Evolutionary conservation across 2,113 vertebrate genomes (phyloP).

Genomic region (Tyto alba): DNA sequence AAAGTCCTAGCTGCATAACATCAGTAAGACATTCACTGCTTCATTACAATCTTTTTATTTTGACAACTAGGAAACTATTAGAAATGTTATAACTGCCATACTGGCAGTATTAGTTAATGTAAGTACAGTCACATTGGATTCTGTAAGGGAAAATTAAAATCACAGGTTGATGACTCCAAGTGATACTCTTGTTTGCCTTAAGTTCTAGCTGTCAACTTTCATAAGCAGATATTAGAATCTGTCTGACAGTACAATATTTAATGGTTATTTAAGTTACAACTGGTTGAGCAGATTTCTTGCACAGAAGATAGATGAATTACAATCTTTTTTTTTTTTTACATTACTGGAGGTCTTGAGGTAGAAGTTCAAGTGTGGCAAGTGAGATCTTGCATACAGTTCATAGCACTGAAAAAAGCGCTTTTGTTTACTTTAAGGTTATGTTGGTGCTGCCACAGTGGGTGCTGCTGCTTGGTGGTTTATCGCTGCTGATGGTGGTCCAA

Average conservation of each 20-base stretch:
- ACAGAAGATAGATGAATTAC: neutral
- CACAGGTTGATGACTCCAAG: neutral
- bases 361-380: neutral
- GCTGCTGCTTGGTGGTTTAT: conserved; percentile 98
- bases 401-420: neutral
- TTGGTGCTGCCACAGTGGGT: conserved; percentile 95
- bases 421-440: conserved; percentile 81
- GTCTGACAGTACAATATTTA: neutral
- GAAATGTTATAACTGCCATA: neutral
- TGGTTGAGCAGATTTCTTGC: neutral
- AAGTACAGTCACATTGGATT: neutral
- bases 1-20: neutral
- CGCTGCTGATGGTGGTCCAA: conserved; percentile 90
- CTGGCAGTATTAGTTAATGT: neutral
- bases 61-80: neutral
- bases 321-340: neutral
- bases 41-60: neutral
- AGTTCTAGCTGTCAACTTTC: neutral
- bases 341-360: neutral
- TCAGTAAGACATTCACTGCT: neutral
- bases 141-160: neutral
- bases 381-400: neutral
- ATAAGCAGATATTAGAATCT: neutral
- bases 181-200: neutral
- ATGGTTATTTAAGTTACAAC: neutral